Evolutionary conservation across 92 coral and sea anemone genomes (phyloP), one percentile per base, ranked within the genome.

Genomic region (Siderastrea siderea): DNA sequence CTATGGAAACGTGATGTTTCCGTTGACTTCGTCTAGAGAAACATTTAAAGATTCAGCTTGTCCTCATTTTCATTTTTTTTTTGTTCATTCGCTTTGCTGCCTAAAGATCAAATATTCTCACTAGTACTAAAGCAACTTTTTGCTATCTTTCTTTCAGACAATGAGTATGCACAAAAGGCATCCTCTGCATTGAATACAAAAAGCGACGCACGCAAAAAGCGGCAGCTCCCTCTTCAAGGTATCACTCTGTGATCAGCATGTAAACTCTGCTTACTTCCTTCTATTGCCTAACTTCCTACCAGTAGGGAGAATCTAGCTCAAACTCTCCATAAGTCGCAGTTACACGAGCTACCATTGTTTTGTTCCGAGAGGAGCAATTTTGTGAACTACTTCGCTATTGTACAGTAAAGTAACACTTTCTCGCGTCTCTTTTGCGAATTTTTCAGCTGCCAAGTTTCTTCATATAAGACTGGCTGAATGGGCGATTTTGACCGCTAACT

Each of bases 191-290:
- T 45, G 81, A 73, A 74, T 55, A 14, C 72, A 13, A 61, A 61
- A 73, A 73, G 51, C 80, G 73, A 84, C 81, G 87, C 87, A 84
- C 87, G 87, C 71, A 61, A 84, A 74, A 84, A 84, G 87, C 87
- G 87, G 87, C 87, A 84, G 87, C 80, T 74, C 80, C 87, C 87
- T 84, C 81, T 72, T 74, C 80, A 84, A 84, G 87, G 87, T 84
- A 84, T 61, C 62, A 49, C 10, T 0, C 3, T 17, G 26, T 55
- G 10, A 8, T 45, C 68, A 50, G 44, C n/a, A 16, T 80, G 4
- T 7, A 80, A 38, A 38, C 49, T 80, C 64, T 80, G 53, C n/a
- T 2, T 12, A 51, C 52, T 52, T 45, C 4, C 13, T 26, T 4
- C 47, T 46, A 12, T 60, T 6, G 1, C 46, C 6, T 8, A 4